A percentile compares a stretch with the other conserved stretches of the same genome.
Conservation (phyloP, 2,888 invertebrate genomes). For the Microchrysa polita region DNA sequence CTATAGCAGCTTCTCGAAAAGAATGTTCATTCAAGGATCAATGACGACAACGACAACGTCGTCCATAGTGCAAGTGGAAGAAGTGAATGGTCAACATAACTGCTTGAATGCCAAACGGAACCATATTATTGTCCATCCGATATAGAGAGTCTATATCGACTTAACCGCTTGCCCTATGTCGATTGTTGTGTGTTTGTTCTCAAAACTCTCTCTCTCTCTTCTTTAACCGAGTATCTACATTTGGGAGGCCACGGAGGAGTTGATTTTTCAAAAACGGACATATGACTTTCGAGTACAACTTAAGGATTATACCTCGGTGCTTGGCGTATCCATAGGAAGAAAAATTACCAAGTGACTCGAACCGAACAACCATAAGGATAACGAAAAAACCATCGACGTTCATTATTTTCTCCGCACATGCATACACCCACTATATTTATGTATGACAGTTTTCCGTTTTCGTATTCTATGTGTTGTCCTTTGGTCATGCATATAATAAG, state of each 20-base stretch:
- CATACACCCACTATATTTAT: constrained; percentile 23
- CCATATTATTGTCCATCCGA: neutral
- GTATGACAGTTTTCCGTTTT: constrained; percentile 37
- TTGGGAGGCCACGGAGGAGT: neutral
- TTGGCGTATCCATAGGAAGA: neutral
- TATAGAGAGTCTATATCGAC: constrained; percentile 21
- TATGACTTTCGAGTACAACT: neutral
- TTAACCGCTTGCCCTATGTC: constrained; percentile 9
- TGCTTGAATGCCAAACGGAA: neutral
- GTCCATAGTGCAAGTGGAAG: no score
- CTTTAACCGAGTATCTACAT: neutral
- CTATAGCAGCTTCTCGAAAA: neutral
- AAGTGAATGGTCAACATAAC: constrained; percentile 20
- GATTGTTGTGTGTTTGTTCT: constrained; percentile 30
- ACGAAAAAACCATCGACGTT: constrained; percentile 29
- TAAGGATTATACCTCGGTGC: neutral
- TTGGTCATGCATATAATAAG: constrained; percentile 27
- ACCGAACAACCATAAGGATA: neutral
- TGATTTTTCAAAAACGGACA: neutral
- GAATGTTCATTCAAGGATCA: constrained; percentile 36
- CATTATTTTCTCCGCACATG: constrained; percentile 27
- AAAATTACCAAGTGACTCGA: neutral
- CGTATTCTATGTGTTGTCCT: neutral
- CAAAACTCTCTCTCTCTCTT: no score
- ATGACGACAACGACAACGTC: no score